These are phyloP conservation scores for Orchesella flavescens DNA, from an alignment of 2,888 invertebrate genomes.

Conservation along the genomic window DNA sequence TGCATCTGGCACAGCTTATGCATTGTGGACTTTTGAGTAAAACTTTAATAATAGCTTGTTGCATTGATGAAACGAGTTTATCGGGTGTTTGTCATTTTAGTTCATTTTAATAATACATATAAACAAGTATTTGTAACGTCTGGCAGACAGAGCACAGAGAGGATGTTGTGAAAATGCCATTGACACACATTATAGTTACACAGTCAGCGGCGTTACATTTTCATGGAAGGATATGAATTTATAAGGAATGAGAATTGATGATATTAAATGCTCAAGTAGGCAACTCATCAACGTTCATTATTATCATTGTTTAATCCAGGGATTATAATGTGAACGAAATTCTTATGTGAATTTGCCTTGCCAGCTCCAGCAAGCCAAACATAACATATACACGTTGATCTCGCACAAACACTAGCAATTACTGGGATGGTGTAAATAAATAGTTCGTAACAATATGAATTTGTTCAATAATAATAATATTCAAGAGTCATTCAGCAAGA, in stretches of 20 bases:
- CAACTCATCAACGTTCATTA: slow-evolving; percentile 35
- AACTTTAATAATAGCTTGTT: not conserved
- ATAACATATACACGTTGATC: too few relatives aligned
- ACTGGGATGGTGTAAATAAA: too few relatives aligned
- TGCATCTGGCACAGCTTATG: not conserved
- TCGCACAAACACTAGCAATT: too few relatives aligned
- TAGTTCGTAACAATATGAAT: too few relatives aligned
- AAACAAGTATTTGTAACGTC: not conserved
- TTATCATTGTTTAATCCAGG: slow-evolving; percentile 45
- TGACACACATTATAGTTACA: slow-evolving; percentile 39
- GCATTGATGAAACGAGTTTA: not conserved
- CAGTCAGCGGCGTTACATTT: not conserved
- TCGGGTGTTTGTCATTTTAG: not conserved
- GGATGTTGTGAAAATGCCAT: slow-evolving; percentile 1
- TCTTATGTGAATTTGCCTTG: too few relatives aligned
- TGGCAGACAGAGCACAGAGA: too few relatives aligned
- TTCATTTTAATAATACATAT: not conserved
- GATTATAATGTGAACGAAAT: not conserved
- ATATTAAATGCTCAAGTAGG: slow-evolving; percentile 37
- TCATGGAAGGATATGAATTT: slow-evolving; percentile 25
- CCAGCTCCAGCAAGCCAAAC: too few relatives aligned
- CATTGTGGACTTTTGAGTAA: not conserved
- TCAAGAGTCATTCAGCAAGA: too few relatives aligned
- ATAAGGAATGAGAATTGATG: slow-evolving; percentile 48
- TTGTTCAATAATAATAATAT: too few relatives aligned